phyloP scores from a whole-genome alignment of 2,888 invertebrate species.

The Ectobius pallidus region DNA sequence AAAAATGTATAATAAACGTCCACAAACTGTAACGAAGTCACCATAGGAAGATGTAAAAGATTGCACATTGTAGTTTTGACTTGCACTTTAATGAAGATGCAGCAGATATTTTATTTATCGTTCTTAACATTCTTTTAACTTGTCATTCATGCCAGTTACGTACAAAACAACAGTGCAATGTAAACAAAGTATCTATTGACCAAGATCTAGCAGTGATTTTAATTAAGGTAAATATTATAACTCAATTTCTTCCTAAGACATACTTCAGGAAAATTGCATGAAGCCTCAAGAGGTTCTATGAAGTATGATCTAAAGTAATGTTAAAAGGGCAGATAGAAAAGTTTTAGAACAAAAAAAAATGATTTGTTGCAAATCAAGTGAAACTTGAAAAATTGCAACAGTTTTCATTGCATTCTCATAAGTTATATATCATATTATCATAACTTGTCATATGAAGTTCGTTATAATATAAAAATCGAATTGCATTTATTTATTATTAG shows the following conservation, averaged over 20 bases:
- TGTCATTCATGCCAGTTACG: background rate
- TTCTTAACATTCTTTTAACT: constrained; percentile 3
- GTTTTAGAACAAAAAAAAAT: too few relatives aligned
- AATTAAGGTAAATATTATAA: too few relatives aligned
- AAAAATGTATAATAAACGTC: background rate
- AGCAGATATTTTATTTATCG: background rate
- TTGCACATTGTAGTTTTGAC: background rate
- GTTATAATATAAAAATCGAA: background rate
- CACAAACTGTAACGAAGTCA: background rate
- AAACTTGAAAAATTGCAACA: background rate
- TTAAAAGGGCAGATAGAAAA: too few relatives aligned
- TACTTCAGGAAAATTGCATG: too few relatives aligned
- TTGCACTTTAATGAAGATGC: background rate
- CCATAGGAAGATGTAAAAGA: constrained; percentile 1
- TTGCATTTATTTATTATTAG: constrained; percentile 7
- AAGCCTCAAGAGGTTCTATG: too few relatives aligned
- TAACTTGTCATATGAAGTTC: background rate
- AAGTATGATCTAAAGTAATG: too few relatives aligned
- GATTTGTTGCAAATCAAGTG: too few relatives aligned
- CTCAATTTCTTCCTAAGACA: too few relatives aligned
- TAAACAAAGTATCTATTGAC: too few relatives aligned
- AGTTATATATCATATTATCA: background rate
- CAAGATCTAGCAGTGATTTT: too few relatives aligned
- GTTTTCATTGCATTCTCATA: background rate
- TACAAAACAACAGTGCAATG: background rate